Evolutionary conservation across 2,888 invertebrate genomes (phyloP), one percentile per base, ranked within the genome.

Genomic region (Coronaproctus castanopsis): DNA sequence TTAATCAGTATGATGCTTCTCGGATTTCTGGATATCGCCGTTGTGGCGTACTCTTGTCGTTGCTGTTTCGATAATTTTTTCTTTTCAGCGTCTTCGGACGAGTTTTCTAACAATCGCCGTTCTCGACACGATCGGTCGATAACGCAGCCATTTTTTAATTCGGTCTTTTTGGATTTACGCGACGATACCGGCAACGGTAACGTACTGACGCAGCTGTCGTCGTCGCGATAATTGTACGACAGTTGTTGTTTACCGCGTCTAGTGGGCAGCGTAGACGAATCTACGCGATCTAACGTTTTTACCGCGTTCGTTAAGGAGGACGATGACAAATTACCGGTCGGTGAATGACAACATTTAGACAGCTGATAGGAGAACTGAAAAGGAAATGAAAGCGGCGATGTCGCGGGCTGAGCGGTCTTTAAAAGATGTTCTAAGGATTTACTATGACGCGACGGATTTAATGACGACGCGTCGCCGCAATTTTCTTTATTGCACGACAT

Each of bases 361-460:
- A 55, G 59, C 2, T 55, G 59, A 36, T 59, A 59, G 21, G 59
- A 59, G 78, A 68, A 64, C 76, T 55, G 60, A n/a, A 58, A 71
- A 8, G 61, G 61, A 58, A 57, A 62, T 69, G 75, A 57, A 54
- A 59, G 52, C 24, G 60, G 54, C 18, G 61, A 53, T 21, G 58
- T 60, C 8, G 62, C 61, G 50, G 19, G 24, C 48, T 54, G 55
- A 20, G 54, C 53, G 20, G 62, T 59, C 14, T 52, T 59, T 49
- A 63, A 80, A 54, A 87, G 71, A 66, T 87, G 86, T 71, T 88
- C 88, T 64, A 88, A 71, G 1, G 87, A 87, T 70, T 86, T 87
- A 70, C 87, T 87, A 68, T 88, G 87, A 59, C 86, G 75, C 0
- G 84, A 80, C 50, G 65, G 65, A 50, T 36, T 19, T 21, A 21